Base-by-base conservation (phyloP, 2,888 invertebrate genomes). In the Apamea epomidion region DNA sequence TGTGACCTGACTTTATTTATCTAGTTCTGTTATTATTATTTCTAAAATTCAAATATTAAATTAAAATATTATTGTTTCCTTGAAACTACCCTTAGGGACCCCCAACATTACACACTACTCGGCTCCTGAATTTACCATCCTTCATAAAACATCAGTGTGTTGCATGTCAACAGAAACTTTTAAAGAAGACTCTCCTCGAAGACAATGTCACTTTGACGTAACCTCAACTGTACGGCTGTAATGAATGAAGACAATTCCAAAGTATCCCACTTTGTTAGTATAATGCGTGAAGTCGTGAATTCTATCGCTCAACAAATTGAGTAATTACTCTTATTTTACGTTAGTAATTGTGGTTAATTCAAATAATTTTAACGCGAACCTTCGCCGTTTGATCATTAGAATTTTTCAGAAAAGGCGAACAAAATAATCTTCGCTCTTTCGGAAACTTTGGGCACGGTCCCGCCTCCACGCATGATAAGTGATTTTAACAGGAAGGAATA, bases 191-290 rank as follows among this genome's bases (percentile, higher is more conserved):
- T 12, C n/a, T 75, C 10, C 29, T 72, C 32, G 58, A 67, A 68
- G 72, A 45, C 42, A 69, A 64, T 69, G 69, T 82, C 73, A 82
- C 78, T 69, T 82, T 82, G 54, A 54, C 25, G 25, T 68, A 45
- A 67, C 77, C 82, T 68, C 67, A 68, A 82, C 42, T 65, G 37
- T 58, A 12, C 42, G 7, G 16, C 14, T 42, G 14, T 83, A 83
- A 83, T 74, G 37, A 78, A 78, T 65, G 64, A 83, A 51, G 42
- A 78, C 64, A 16, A 54, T 68, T 67, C 70, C 60, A 2, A 78
- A 70, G n/a, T 45, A n/a, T n/a, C n/a, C n/a, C n/a, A n/a, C n/a
- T n/a, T 51, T 65, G 4, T n/a, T 45, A 51, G 25, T 69, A 29
- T 7, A 60, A 32, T n/a, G 73, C 16, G 48, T 48, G 48, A 16